Conservation (phyloP, 2,113 vertebrate species). For the Cairina moschata region DNA sequence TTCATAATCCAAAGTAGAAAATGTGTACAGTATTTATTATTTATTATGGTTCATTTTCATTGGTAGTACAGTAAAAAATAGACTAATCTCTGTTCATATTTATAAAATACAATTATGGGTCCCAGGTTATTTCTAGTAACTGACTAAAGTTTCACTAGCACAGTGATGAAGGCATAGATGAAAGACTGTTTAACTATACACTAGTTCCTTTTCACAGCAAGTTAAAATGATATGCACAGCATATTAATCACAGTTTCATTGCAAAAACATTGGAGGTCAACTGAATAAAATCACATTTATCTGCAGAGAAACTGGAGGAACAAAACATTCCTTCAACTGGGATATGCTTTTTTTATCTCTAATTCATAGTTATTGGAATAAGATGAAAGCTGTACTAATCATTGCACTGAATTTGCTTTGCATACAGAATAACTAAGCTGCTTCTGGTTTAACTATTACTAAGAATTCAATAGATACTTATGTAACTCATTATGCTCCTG, state of each 20-base stretch:
- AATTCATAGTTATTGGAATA: slow-evolving; percentile 33
- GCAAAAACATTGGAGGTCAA: slow-evolving; percentile 15
- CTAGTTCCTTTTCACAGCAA: neutral
- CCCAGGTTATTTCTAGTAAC: neutral
- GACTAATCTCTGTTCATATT: neutral
- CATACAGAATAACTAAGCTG: neutral
- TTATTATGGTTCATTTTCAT: neutral
- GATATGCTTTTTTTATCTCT: slow-evolving; percentile 24
- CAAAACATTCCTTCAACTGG: slow-evolving; percentile 28
- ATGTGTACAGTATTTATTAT: neutral
- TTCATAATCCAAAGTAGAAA: neutral
- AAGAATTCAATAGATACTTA: neutral
- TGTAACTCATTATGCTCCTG: neutral
- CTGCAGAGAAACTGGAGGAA: slow-evolving; percentile 9
- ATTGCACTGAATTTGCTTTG: neutral
- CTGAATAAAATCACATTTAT: slow-evolving; percentile 18
- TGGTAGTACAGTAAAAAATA: neutral
- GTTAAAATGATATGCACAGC: neutral
- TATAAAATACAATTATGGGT: neutral
- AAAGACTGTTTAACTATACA: neutral
- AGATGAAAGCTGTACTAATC: slow-evolving; percentile 45
- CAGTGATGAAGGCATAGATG: neutral
- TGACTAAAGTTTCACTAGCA: neutral
- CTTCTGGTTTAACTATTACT: neutral
- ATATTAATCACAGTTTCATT: neutral